phyloP scores from a whole-genome alignment of 1,140 invertebrate species.

The Lordiphosa clarofinis region DNA sequence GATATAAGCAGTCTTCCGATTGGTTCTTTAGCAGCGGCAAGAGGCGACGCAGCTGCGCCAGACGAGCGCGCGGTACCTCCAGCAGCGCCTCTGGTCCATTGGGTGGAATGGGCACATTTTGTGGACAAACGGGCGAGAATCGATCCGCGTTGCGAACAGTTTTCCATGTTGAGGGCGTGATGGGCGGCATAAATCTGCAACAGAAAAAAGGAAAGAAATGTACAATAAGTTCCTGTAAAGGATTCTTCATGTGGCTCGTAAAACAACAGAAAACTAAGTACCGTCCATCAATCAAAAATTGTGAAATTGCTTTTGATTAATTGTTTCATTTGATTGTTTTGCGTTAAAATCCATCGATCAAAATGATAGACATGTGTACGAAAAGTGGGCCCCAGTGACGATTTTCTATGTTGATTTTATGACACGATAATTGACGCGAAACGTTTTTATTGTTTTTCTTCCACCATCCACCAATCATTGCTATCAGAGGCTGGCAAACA shows the following conservation, averaged over 20 bases:
- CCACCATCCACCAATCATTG: neutral
- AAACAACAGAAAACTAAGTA: conserved; percentile 46
- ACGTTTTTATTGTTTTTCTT: conserved; percentile 64
- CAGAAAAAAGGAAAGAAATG: conserved; percentile 18
- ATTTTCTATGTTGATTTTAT: conserved; percentile 65
- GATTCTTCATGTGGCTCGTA: conserved; percentile 24
- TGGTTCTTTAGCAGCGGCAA: conserved; percentile 91
- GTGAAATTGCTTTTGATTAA: conserved; percentile 67
- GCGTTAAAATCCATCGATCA: conserved; percentile 68
- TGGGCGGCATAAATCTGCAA: conserved; percentile 94
- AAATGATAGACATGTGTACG: conserved; percentile 24
- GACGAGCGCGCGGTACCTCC: conserved; percentile 88
- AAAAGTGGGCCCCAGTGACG: conserved; percentile 31
- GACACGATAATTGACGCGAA: conserved; percentile 75
- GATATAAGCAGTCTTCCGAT: conserved; percentile 97
- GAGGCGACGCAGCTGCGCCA: conserved; percentile 90
- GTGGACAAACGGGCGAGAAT: conserved; percentile 93
- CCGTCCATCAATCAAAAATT: conserved; percentile 65
- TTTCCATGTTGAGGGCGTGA: conserved; percentile 93
- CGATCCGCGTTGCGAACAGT: conserved; percentile 89
- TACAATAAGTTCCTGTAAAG: conserved; percentile 23
- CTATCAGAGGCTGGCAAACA: conserved; percentile 10
- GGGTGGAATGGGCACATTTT: conserved; percentile 86
- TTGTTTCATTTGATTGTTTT: conserved; percentile 75
- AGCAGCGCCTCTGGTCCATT: conserved; percentile 87